Conservation (phyloP, 2,797 vertebrate genomes). For the Pseudopleuronectes americanus region DNA sequence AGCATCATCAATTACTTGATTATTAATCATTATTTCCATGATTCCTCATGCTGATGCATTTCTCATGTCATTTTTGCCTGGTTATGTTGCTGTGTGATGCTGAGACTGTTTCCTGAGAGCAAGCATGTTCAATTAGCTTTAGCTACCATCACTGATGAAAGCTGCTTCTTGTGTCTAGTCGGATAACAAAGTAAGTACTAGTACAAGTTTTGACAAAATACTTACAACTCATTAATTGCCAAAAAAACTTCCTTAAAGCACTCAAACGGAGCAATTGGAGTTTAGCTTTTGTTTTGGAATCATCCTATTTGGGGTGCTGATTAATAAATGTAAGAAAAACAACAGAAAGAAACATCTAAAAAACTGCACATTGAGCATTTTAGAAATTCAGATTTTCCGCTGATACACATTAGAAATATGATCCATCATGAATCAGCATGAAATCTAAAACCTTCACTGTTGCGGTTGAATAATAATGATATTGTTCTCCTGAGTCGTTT, state of each 20-base stretch:
- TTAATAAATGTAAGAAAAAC: too few relatives aligned
- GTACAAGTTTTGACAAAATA: background rate
- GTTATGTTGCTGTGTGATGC: constrained; percentile 9
- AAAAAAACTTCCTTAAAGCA: background rate
- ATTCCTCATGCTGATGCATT: constrained; percentile 1
- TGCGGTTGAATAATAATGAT: too few relatives aligned
- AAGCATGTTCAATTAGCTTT: constrained; percentile 22
- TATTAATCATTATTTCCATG: background rate
- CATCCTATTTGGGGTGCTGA: too few relatives aligned
- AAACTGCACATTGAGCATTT: too few relatives aligned
- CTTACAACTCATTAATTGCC: background rate
- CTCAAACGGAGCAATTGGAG: too few relatives aligned
- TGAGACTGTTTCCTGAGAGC: background rate
- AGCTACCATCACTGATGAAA: constrained; percentile 22
- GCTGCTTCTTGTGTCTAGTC: background rate
- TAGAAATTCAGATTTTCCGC: too few relatives aligned
- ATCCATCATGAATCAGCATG: too few relatives aligned
- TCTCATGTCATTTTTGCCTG: background rate
- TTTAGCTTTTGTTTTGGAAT: too few relatives aligned
- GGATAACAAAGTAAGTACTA: background rate
- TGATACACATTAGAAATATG: too few relatives aligned
- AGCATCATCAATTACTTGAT: background rate
- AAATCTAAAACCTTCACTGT: too few relatives aligned
- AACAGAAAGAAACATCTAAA: too few relatives aligned
- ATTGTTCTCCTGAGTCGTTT: too few relatives aligned